Conservation (phyloP, 1,140 invertebrate genomes). For the Cyphomyrmex costatus region DNA sequence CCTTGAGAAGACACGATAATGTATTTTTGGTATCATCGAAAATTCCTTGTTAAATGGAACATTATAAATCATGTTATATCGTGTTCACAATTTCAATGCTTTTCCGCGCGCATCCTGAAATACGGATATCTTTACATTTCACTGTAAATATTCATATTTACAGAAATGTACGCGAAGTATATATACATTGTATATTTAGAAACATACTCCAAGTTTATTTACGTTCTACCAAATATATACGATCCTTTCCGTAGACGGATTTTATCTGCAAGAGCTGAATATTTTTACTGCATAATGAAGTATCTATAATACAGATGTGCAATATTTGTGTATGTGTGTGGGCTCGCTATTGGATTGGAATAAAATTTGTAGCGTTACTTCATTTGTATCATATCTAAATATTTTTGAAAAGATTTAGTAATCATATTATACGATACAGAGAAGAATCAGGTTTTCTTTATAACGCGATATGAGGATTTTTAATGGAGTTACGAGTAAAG, state of each 20-base stretch:
- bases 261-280: neutral
- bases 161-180: constrained; percentile 3
- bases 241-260: neutral
- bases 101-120: neutral
- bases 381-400: too few species aligned
- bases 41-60: constrained; percentile 4
- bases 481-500: too few species aligned
- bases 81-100: neutral
- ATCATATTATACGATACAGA: too few species aligned
- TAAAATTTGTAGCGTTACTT: too few species aligned
- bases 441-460: too few species aligned
- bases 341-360: too few species aligned
- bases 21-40: neutral
- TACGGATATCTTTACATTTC: constrained; percentile 6
- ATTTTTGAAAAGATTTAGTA: too few species aligned
- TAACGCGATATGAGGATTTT: too few species aligned
- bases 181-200: neutral
- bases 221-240: neutral
- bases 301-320: neutral
- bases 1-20: neutral
- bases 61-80: constrained; percentile 16
- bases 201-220: constrained; percentile 21
- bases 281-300: neutral
- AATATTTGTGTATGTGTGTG: neutral
- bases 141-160: constrained; percentile 32